These are phyloP conservation scores for Epinotia demarniana DNA, from an alignment of 2,888 invertebrate genomes.

Conservation along the genomic window DNA sequence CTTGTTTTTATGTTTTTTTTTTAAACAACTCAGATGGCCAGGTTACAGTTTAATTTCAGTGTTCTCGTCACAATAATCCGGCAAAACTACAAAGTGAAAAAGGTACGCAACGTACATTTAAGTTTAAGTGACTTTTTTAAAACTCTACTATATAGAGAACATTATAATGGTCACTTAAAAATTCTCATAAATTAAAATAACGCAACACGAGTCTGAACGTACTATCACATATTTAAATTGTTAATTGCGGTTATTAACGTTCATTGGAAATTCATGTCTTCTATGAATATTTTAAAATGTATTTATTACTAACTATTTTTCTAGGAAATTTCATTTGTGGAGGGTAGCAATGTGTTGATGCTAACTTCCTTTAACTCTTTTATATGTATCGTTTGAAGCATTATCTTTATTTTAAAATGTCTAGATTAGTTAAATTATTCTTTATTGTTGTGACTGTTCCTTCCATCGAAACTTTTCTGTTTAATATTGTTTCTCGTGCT, in stretches of 20 bases:
- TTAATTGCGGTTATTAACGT: conserved; percentile 23
- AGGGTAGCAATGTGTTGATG: conserved; percentile 2
- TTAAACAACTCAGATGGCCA: background rate
- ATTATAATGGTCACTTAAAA: background rate
- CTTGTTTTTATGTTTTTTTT: background rate
- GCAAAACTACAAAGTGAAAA: background rate
- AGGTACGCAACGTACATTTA: background rate
- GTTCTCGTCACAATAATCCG: background rate
- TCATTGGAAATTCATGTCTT: conserved; percentile 38
- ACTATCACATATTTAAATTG: background rate
- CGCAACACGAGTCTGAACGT: background rate
- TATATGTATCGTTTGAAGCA: background rate
- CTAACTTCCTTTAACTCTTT: background rate
- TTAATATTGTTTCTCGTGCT: background rate
- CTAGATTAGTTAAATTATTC: conserved; percentile 7
- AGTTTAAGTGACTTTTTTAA: background rate
- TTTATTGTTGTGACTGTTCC: conserved; percentile 9
- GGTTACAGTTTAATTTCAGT: background rate
- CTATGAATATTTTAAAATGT: conserved; percentile 26
- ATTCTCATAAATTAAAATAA: background rate
- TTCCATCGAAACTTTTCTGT: conserved; percentile 6
- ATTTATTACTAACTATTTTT: conserved; percentile 33
- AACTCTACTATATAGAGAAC: background rate
- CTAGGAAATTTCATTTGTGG: conserved; percentile 18
- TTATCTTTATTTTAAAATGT: background rate